phyloP scores from a whole-genome alignment of 2,113 vertebrate species.

The Etheostoma spectabile region DNA sequence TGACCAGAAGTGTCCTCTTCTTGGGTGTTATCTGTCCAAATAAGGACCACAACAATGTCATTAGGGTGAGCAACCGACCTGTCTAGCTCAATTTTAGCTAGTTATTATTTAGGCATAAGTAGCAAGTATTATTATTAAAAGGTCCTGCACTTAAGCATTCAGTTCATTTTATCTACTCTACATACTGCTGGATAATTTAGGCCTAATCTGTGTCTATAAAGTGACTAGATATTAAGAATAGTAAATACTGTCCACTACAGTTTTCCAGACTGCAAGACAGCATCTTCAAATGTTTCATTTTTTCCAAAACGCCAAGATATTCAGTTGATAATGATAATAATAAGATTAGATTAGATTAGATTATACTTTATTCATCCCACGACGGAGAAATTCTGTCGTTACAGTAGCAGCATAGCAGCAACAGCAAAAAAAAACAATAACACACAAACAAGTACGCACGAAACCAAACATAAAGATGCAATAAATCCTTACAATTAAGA shows the following conservation, averaged over 20 bases:
- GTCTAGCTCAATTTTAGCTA: neutral
- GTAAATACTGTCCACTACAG: neutral
- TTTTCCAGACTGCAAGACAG: neutral
- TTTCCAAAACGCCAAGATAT: neutral
- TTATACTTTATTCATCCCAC: too few species aligned
- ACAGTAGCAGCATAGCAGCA: too few species aligned
- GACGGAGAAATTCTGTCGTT: too few species aligned
- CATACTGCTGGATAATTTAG: neutral
- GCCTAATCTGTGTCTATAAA: neutral
- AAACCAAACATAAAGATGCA: neutral
- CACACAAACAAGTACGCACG: too few species aligned
- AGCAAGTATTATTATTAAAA: neutral
- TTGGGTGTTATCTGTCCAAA: conserved; percentile 44
- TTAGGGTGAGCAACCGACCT: neutral
- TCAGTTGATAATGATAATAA: neutral
- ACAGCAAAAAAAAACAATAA: too few species aligned
- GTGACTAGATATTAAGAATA: neutral
- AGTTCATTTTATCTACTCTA: neutral
- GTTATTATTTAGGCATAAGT: neutral
- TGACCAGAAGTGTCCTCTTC: conserved; percentile 17
- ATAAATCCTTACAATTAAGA: neutral
- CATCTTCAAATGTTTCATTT: neutral
- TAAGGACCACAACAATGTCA: conserved; percentile 9
- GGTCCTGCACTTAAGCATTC: neutral
- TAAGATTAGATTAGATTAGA: too few species aligned